phyloP scores from a whole-genome alignment of 2,888 invertebrate species.

The Agrypnus murinus region DNA sequence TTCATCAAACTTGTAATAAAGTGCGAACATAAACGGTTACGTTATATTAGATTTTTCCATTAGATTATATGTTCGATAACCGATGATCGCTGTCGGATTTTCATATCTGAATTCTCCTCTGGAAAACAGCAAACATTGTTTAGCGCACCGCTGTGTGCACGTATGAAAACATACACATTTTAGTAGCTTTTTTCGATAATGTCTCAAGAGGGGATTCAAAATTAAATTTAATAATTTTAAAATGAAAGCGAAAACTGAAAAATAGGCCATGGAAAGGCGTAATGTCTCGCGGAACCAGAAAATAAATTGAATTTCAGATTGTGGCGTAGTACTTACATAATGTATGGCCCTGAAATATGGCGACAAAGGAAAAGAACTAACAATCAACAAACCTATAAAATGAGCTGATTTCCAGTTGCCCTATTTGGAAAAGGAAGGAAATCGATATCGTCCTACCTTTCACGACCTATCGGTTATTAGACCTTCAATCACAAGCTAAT shows the following conservation, averaged over 20 bases:
- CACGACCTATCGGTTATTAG: constrained; percentile 47
- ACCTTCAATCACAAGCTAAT: constrained; percentile 48
- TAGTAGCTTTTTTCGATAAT: too few relatives aligned
- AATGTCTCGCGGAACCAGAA: constrained; percentile 41
- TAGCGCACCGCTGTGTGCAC: too few relatives aligned
- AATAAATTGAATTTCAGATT: constrained; percentile 59
- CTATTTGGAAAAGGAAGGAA: constrained; percentile 48
- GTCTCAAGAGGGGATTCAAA: not conserved
- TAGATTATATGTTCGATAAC: constrained; percentile 31
- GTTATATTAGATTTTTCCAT: constrained; percentile 40
- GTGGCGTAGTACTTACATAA: constrained; percentile 56
- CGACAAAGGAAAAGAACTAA: constrained; percentile 59
- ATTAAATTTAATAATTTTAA: constrained; percentile 36
- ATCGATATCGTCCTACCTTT: constrained; percentile 49
- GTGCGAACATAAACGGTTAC: constrained; percentile 32
- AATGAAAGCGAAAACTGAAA: constrained; percentile 44
- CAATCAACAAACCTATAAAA: constrained; percentile 59
- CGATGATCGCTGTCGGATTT: constrained; percentile 26
- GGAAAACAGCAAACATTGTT: too few relatives aligned
- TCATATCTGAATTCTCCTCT: not conserved
- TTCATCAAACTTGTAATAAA: constrained; percentile 42
- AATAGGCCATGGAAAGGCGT: constrained; percentile 35
- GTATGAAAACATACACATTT: too few relatives aligned
- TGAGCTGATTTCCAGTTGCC: constrained; percentile 46
- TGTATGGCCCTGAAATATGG: constrained; percentile 58